A percentile compares a stretch with the other conserved stretches of the same genome.
Evolutionary conservation across 2,888 invertebrate species (phyloP).

Genomic region (Hypsopygia costalis): DNA sequence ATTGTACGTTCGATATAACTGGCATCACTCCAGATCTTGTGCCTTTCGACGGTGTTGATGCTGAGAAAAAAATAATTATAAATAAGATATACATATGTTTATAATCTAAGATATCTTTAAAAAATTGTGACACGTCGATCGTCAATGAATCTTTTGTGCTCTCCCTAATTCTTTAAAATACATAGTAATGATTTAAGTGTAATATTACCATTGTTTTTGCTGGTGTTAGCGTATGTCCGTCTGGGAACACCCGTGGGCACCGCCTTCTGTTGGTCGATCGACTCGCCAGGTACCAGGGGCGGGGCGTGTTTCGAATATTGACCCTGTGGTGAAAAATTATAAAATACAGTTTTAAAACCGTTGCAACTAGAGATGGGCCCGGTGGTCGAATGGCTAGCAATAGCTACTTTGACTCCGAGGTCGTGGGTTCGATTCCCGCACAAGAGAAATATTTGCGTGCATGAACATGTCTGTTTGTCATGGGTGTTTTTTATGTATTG

Average conservation of each 20-base stretch:
- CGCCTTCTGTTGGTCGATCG: slow-evolving; percentile 56
- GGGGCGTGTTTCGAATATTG: slow-evolving; percentile 69
- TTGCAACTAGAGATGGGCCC: too few relatives aligned
- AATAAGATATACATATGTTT: neutral
- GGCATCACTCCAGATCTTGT: slow-evolving; percentile 73
- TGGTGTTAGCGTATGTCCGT: slow-evolving; percentile 46
- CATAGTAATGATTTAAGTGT: neutral
- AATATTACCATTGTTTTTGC: slow-evolving; percentile 45
- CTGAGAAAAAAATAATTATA: slow-evolving; percentile 16
- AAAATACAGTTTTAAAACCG: too few relatives aligned
- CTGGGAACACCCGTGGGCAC: slow-evolving; percentile 77
- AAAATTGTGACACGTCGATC: too few relatives aligned
- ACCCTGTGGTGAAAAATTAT: slow-evolving; percentile 42
- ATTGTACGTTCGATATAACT: slow-evolving; percentile 87
- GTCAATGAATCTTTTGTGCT: too few relatives aligned
- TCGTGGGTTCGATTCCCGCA: too few relatives aligned
- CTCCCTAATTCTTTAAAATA: neutral
- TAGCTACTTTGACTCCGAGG: too few relatives aligned
- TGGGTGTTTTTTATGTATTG: too few relatives aligned
- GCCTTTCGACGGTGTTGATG: slow-evolving; percentile 31
- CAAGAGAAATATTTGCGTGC: too few relatives aligned
- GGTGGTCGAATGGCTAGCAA: too few relatives aligned
- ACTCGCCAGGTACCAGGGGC: slow-evolving; percentile 55
- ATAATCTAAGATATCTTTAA: neutral
- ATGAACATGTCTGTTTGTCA: too few relatives aligned